Evolutionary conservation across 2,113 vertebrate species (phyloP), one percentile per base, ranked within the genome.

Genomic region (Oryzias celebensis): DNA sequence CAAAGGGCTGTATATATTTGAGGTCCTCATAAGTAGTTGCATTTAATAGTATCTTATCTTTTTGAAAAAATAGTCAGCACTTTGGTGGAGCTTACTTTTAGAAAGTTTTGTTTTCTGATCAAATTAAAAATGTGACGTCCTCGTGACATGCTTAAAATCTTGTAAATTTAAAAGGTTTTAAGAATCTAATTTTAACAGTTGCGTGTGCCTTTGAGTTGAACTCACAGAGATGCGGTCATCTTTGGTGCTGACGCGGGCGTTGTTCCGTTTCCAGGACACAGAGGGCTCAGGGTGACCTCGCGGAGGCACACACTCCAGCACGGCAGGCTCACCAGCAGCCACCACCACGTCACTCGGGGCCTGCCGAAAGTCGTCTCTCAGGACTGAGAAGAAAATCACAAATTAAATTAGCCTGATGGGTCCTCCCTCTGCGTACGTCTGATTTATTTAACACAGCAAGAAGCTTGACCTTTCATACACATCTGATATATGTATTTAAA

Each of bases 211-310:
- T 15, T 15, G 4, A 3, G 20, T 45, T 36, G 49, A 50, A 95
- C 95, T 95, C 83, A 99, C 96, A 53, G 93, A 93, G 83, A 99
- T 94, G 48, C 96, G 92, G 1, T 96, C 93, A 68, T 98, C 96
- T 46, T 90, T 94, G 87, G 93, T 91, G 73, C 93, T 94, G 58
- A 99, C 91, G 56, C 95, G 92, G 68, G 92, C 88, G 82, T 97
- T 97, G 78, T 99, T 96, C 72, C 96, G 96, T 83, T 96, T 99
- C 97, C 97, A 99, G 87, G 92, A 96, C 82, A 98, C 95, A 22
- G 91, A 94, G 53, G 97, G 97, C 70, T 99, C 97, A 0, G 97
- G 97, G 80, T 99, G 96, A 51, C 97, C 97, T 2, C 96, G 92
- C 0, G 97, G 97, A 0, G 97, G 96, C 23, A 97, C 91, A 69